These are phyloP conservation scores for Sarcophilus harrisii DNA, from an alignment of 2,797 vertebrate species.

Conservation along the genomic window DNA sequence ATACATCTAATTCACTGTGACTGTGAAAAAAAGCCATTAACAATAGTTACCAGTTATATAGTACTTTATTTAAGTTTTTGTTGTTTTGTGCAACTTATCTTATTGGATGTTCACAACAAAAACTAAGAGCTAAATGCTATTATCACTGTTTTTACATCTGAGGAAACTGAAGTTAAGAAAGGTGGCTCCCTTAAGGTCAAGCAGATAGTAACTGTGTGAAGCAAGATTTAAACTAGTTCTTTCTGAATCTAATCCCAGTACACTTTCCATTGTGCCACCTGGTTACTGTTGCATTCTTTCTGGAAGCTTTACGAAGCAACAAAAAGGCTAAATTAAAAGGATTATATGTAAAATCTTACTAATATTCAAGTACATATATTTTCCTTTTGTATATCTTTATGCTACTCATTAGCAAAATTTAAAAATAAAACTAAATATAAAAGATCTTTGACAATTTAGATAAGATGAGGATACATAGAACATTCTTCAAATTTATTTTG, in stretches of 20 bases:
- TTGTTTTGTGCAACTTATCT: not conserved
- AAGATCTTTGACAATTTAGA: not conserved
- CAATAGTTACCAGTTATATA: not conserved
- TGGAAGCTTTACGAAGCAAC: not conserved
- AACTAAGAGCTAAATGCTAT: not conserved
- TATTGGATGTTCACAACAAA: not conserved
- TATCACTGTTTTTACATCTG: not conserved
- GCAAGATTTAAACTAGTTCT: not conserved
- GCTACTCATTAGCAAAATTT: slow-evolving; percentile 19
- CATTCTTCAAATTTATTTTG: not conserved
- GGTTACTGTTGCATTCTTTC: not conserved
- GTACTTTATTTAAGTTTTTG: not conserved
- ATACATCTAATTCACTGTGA: not conserved
- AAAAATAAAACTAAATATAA: slow-evolving; percentile 33
- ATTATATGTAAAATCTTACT: not conserved
- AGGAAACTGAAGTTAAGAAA: not conserved
- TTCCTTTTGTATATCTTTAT: not conserved
- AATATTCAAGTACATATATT: not conserved
- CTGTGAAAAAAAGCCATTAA: not conserved
- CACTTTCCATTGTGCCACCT: not conserved
- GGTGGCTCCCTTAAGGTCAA: not conserved
- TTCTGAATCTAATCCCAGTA: not conserved
- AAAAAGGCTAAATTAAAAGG: not conserved
- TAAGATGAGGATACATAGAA: not conserved
- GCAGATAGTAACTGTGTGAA: not conserved